Percentiles rank a stretch among this genome's conserved stretches.
Evolutionary conservation across 1,140 invertebrate species (phyloP).

Genomic region (Papilio machaon): DNA sequence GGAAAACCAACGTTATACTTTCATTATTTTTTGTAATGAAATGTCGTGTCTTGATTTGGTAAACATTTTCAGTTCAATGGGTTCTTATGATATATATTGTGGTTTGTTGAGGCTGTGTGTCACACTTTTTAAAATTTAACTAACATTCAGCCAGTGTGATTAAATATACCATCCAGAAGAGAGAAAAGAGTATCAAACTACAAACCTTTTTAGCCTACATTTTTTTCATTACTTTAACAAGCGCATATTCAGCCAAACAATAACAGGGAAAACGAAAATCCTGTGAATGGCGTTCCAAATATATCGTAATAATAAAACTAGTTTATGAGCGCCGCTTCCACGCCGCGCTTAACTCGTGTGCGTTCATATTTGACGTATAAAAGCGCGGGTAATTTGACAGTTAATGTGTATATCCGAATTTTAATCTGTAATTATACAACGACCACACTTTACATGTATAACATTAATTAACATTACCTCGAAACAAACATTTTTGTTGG

Average conservation of each 20-base stretch:
- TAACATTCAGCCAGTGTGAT: background rate
- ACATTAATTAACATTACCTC: too few species aligned
- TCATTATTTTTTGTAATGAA: background rate
- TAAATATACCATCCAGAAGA: too few species aligned
- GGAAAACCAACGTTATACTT: background rate
- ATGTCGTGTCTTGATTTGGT: slow-evolving; percentile 4
- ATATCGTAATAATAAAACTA: slow-evolving; percentile 53
- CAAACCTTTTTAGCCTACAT: background rate
- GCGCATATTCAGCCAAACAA: slow-evolving; percentile 23
- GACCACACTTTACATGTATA: too few species aligned
- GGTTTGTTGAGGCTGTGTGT: background rate
- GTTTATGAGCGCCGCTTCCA: slow-evolving; percentile 45
- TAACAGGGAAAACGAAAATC: slow-evolving; percentile 11
- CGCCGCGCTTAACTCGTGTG: slow-evolving; percentile 41
- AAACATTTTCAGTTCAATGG: background rate
- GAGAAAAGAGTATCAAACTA: too few species aligned
- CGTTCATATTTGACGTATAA: slow-evolving; percentile 36
- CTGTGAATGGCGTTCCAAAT: slow-evolving; percentile 38
- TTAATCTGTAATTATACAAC: background rate
- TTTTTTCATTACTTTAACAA: slow-evolving; percentile 19
- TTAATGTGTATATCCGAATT: background rate
- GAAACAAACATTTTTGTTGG: too few species aligned
- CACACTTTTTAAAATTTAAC: background rate
- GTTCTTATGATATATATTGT: background rate
- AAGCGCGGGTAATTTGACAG: slow-evolving; percentile 14